Evolutionary conservation across 2,113 vertebrate genomes (phyloP).

Genomic region (Lophura nycthemera): DNA sequence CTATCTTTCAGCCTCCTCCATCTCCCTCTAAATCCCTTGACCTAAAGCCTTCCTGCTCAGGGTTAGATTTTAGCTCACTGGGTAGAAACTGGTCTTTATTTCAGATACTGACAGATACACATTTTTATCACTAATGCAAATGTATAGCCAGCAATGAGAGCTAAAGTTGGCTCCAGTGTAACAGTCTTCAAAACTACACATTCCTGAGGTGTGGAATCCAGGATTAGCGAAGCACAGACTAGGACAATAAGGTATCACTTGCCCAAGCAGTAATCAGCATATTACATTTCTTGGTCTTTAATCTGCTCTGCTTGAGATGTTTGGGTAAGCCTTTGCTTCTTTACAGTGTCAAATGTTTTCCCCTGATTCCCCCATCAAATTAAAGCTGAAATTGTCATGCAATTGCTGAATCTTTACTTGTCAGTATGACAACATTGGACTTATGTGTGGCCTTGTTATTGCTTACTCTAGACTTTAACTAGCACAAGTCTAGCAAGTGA

Average conservation of each 20-base stretch:
- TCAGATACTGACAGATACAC: neutral
- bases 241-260: neutral
- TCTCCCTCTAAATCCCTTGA: neutral
- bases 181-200: neutral
- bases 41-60: neutral
- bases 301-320: neutral
- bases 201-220: neutral
- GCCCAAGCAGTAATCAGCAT: neutral
- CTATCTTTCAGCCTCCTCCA: neutral
- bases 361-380: neutral
- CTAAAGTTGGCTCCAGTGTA: neutral
- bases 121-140: neutral
- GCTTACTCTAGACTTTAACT: neutral
- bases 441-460: neutral
- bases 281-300: neutral
- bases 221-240: constrained; percentile 3
- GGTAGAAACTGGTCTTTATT: neutral
- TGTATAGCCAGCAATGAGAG: neutral
- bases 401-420: neutral
- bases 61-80: neutral
- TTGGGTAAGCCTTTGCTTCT: neutral
- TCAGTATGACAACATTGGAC: neutral
- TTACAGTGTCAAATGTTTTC: neutral
- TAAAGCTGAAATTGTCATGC: constrained; percentile 25
- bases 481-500: neutral